A percentile compares a stretch with the other conserved stretches of the same genome.
These are phyloP conservation scores for Quadroppia sp. DNA, from an alignment of 2,888 invertebrate species.

Conservation along the genomic window DNA sequence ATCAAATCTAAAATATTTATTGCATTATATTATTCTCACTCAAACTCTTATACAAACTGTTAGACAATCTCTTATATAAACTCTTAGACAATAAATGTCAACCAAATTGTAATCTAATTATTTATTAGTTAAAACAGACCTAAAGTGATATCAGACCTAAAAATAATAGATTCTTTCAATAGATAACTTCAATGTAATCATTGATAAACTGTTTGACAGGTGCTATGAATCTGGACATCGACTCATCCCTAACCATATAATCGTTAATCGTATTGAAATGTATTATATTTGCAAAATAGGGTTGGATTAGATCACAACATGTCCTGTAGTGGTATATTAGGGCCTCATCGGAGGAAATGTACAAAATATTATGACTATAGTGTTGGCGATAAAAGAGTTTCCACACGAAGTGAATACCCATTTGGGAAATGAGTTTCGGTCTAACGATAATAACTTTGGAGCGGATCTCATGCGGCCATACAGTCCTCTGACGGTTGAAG, in stretches of 20 bases:
- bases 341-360: not conserved
- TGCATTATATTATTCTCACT: too few species aligned
- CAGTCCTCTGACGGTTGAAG: slow-evolving; percentile 23
- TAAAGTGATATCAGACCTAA: too few species aligned
- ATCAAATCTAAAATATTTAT: too few species aligned
- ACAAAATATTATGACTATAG: not conserved
- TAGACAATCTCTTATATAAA: too few species aligned
- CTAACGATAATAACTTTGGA: slow-evolving; percentile 39
- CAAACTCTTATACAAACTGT: too few species aligned
- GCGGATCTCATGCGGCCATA: slow-evolving; percentile 39
- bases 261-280: slow-evolving; percentile 28
- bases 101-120: too few species aligned
- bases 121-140: too few species aligned
- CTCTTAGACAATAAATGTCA: too few species aligned
- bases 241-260: slow-evolving; percentile 18
- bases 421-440: slow-evolving; percentile 9
- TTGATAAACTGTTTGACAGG: slow-evolving; percentile 10
- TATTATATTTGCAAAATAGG: slow-evolving; percentile 5
- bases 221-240: not conserved
- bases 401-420: slow-evolving; percentile 40
- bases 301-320: slow-evolving; percentile 33
- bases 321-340: slow-evolving; percentile 18
- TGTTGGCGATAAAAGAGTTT: not conserved
- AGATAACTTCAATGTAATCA: slow-evolving; percentile 14
- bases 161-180: too few species aligned